Base-by-base conservation (phyloP, 2,113 vertebrate species). In the Elephantulus edwardii region DNA sequence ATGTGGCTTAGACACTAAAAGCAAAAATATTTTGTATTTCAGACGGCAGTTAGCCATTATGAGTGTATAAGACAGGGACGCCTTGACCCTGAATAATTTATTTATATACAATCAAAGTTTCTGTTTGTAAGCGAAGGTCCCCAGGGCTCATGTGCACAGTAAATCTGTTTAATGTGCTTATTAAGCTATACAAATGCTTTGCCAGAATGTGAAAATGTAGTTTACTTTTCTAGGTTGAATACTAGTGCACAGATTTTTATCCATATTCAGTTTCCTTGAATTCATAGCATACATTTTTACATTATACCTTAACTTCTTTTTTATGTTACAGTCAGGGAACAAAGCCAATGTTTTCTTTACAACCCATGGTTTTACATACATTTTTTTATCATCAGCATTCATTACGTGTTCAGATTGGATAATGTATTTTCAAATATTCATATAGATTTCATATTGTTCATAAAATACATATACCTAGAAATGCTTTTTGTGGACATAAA, bases 121-220 rank as follows among this genome's bases (percentile, higher is more conserved):
- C 28, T 50, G 24, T 28, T 56, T 78, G 70, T 66, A 78, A 86
- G 30, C 40, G 58, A 77, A 58, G n/a, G 33, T 76, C 60, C 40
- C 48, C 30, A 66, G 60, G 28, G 38, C 12, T 83, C n/a, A n/a
- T 58, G 14, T 86, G 26, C 38, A 80, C 74, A 72, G 81, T 85
- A 85, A 92, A 54, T 76, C 38, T 64, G 14, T 83, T 68, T 88
- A 62, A 86, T 76, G 6, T 89, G n/a, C 24, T 86, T 85, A 80
- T 91, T 88, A 88, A 64, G 85, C 20, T 60, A 71, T 14, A 50
- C 3, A 88, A 81, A 35, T 60, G 28, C 44, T 52, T 80, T 72
- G 42, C n/a, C 35, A 78, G 62, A 28, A 56, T 58, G 52, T 44
- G 52, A 86, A 13, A 52, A 46, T 52, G 14, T 30, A 75, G 78